Conservation (phyloP, 2,113 vertebrate genomes). For the Falcunculus frontatus region DNA sequence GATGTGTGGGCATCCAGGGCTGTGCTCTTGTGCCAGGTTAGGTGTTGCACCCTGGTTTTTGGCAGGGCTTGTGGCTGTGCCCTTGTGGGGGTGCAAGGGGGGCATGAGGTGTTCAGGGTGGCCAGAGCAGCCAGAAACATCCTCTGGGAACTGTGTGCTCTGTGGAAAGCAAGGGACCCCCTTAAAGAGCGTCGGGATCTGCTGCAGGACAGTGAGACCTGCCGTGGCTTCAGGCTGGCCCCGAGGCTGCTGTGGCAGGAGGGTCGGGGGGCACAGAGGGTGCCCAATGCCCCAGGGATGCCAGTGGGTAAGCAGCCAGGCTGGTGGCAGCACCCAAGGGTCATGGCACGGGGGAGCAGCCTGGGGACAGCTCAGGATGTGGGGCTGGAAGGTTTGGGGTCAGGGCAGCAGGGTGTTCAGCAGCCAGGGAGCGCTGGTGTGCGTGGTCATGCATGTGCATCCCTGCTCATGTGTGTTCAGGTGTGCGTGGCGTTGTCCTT, state of each 20-base stretch:
- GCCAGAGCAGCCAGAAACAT: neutral
- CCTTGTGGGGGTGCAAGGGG: neutral
- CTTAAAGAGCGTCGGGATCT: accelerated
- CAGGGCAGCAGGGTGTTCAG: neutral
- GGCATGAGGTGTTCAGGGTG: neutral
- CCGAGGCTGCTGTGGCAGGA: neutral
- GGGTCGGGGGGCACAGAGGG: neutral
- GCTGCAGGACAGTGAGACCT: neutral
- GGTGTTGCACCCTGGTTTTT: neutral
- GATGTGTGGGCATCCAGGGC: neutral
- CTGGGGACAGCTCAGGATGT: neutral
- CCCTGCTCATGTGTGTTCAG: neutral
- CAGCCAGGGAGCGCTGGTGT: accelerated
- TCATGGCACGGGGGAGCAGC: accelerated
- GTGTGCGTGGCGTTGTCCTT: accelerated
- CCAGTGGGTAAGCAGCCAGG: neutral
- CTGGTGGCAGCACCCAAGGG: neutral
- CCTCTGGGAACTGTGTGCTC: neutral
- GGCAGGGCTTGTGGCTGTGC: neutral
- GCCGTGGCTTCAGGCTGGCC: neutral
- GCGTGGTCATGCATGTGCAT: accelerated
- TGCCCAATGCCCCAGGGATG: neutral
- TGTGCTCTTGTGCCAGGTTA: neutral
- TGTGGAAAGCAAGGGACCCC: neutral
- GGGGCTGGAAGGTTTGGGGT: neutral